phyloP scores from a whole-genome alignment of 2,797 vertebrate species.

The Paguma larvata region DNA sequence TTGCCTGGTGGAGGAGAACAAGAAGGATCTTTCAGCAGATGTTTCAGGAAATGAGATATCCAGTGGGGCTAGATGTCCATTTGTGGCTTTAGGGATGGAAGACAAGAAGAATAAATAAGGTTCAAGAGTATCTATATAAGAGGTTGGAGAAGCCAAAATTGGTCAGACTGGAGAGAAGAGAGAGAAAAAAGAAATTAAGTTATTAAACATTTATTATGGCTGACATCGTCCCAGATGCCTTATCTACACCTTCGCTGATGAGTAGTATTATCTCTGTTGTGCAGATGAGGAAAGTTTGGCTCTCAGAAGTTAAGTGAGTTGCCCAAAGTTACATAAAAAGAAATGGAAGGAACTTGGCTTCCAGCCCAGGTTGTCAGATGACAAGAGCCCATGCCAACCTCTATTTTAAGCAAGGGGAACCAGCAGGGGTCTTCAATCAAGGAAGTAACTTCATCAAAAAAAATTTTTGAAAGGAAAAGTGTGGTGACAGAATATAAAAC shows the following conservation, averaged over 20 bases:
- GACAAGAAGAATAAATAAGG: neutral
- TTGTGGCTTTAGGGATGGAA: neutral
- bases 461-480: constrained; percentile 31
- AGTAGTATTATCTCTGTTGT: neutral
- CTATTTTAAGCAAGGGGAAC: constrained; percentile 68
- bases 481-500: constrained; percentile 26
- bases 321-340: constrained; percentile 33
- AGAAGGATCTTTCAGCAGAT: neutral
- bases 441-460: constrained; percentile 58
- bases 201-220: neutral
- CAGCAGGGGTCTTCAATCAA: constrained; percentile 60
- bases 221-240: neutral
- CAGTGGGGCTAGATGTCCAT: neutral
- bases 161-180: neutral
- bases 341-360: constrained; percentile 63
- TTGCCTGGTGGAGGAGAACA: neutral
- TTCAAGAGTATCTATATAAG: neutral
- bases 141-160: neutral
- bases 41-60: neutral
- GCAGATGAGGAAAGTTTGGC: neutral
- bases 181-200: neutral
- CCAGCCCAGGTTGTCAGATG: constrained; percentile 26
- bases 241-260: neutral
- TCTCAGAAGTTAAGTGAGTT: constrained; percentile 37
- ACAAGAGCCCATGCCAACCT: constrained; percentile 10